Conservation (phyloP, 2,888 invertebrate species). For the Tipula confusa region DNA sequence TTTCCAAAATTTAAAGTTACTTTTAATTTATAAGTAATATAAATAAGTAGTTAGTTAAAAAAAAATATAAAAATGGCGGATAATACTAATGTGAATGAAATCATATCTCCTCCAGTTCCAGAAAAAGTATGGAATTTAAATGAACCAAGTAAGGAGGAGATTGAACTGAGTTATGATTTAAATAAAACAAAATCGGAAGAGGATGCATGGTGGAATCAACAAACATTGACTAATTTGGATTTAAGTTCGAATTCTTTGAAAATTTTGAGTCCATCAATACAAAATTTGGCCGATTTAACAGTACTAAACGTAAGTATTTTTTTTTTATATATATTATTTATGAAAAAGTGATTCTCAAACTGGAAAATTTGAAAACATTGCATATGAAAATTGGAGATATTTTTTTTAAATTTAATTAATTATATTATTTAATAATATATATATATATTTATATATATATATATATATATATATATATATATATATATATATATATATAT, state of each 20-base stretch:
- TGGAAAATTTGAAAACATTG: too few species aligned
- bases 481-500: too few species aligned
- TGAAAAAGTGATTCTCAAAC: neutral
- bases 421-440: too few species aligned
- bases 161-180: slow-evolving; percentile 55
- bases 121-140: slow-evolving; percentile 69
- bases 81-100: slow-evolving; percentile 4
- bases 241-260: slow-evolving; percentile 69
- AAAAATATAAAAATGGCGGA: neutral
- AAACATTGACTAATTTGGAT: slow-evolving; percentile 71
- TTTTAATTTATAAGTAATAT: neutral
- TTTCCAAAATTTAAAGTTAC: slow-evolving; percentile 3
- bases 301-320: slow-evolving; percentile 61
- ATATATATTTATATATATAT: too few species aligned
- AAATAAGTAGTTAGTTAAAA: neutral
- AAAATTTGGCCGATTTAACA: slow-evolving; percentile 61
- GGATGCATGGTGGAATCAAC: slow-evolving; percentile 79
- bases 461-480: too few species aligned
- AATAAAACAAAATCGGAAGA: slow-evolving; percentile 54
- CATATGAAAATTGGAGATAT: too few species aligned
- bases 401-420: too few species aligned
- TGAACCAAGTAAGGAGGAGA: slow-evolving; percentile 57
- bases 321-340: neutral
- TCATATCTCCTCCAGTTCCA: slow-evolving; percentile 56
- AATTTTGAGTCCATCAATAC: slow-evolving; percentile 60